phyloP scores from a whole-genome alignment of 2,113 vertebrate genomes.

The Oryzias woworae region DNA sequence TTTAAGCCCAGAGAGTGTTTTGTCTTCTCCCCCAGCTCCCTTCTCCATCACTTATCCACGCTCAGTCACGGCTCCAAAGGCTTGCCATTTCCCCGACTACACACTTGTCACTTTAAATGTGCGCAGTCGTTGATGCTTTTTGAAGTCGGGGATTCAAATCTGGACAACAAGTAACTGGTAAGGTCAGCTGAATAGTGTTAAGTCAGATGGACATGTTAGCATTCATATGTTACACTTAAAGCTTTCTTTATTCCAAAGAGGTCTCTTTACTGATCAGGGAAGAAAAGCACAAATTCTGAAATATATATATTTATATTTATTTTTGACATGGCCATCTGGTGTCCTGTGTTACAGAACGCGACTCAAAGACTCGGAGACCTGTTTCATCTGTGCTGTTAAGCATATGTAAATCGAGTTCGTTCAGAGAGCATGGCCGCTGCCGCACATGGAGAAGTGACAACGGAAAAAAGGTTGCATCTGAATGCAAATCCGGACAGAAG shows the following conservation, averaged over 20 bases:
- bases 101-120: slow-evolving; percentile 36
- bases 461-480: neutral
- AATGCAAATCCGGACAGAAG: neutral
- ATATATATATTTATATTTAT: neutral
- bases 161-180: too few relatives aligned
- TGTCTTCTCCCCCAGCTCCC: slow-evolving; percentile 28
- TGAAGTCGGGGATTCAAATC: slow-evolving; percentile 33
- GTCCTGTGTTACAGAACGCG: slow-evolving; percentile 14
- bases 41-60: slow-evolving; percentile 23
- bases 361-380: slow-evolving; percentile 19
- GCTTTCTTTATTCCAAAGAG: slow-evolving; percentile 12
- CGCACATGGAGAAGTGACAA: neutral
- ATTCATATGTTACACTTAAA: slow-evolving; percentile 24
- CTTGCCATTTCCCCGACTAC: slow-evolving; percentile 44
- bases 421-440: neutral
- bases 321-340: slow-evolving; percentile 39
- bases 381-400: slow-evolving; percentile 13
- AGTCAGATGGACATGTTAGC: too few relatives aligned
- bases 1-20: slow-evolving; percentile 40
- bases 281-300: slow-evolving; percentile 51
- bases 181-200: too few relatives aligned
- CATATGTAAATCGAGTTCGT: slow-evolving; percentile 37
- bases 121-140: slow-evolving; percentile 22
- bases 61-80: slow-evolving; percentile 23
- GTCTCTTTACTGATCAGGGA: slow-evolving; percentile 54